A percentile compares a stretch with the other conserved stretches of the same genome.
These are phyloP conservation scores for Panagrolaimus sp. DNA, from an alignment of 1,140 invertebrate genomes.

Conservation along the genomic window DNA sequence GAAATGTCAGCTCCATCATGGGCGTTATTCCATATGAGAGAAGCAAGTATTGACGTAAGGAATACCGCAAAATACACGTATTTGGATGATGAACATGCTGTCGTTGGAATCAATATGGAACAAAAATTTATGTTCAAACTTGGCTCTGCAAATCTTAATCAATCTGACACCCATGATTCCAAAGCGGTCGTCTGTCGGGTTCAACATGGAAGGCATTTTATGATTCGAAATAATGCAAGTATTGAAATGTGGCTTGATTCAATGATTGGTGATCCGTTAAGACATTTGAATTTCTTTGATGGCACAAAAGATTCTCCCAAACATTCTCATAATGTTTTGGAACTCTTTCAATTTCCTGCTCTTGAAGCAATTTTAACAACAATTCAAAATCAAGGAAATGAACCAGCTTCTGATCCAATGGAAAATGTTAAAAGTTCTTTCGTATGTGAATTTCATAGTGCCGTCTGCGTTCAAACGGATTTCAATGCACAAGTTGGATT, in stretches of 20 bases:
- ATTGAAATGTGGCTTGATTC: constrained; percentile 30
- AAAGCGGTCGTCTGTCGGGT: constrained; percentile 50
- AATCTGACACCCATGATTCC: constrained; percentile 18
- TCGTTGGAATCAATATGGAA: constrained; percentile 41
- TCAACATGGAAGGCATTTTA: constrained; percentile 42
- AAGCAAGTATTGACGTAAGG: constrained; percentile 38
- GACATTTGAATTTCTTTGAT: constrained; percentile 28
- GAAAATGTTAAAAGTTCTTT: constrained; percentile 42
- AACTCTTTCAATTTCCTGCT: constrained; percentile 54
- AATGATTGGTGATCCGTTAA: constrained; percentile 43
- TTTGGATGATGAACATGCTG: constrained; percentile 27
- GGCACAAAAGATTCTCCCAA: constrained; percentile 14
- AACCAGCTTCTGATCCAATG: constrained; percentile 17
- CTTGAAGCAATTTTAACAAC: constrained; percentile 48
- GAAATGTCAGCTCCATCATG: constrained; percentile 52
- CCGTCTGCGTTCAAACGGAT: constrained; percentile 49
- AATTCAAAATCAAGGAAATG: constrained; percentile 35
- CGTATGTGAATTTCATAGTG: constrained; percentile 51
- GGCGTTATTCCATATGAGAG: constrained; percentile 52
- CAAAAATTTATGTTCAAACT: constrained; percentile 47
- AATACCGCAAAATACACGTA: constrained; percentile 44
- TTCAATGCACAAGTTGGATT: constrained; percentile 58
- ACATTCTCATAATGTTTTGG: constrained; percentile 43
- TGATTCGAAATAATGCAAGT: constrained; percentile 40
- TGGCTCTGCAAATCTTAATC: constrained; percentile 23